Conservation (phyloP, 2,888 invertebrate genomes). For the Thalpophila matura region DNA sequence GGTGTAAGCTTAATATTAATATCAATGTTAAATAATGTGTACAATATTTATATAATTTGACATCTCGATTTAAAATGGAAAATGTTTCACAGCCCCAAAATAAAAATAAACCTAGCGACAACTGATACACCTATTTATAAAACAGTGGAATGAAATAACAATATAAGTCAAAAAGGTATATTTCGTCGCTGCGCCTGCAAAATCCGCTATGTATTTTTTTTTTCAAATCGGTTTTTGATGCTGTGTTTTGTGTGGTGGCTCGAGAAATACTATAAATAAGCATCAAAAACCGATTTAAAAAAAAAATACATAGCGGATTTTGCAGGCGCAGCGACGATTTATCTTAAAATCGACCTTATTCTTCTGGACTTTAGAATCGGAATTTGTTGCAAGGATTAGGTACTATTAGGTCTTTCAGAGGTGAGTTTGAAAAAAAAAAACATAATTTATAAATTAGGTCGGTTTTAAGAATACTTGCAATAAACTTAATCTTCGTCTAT, state of each 20-base stretch:
- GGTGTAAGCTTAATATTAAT: constrained; percentile 78
- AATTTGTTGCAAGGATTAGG: constrained; percentile 1
- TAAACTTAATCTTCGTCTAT: constrained; percentile 10
- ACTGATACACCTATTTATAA: constrained; percentile 25
- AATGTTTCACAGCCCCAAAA: constrained; percentile 70
- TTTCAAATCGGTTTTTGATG: too few species aligned
- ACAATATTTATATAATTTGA: constrained; percentile 66
- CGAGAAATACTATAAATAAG: too few species aligned
- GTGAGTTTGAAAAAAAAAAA: background rate
- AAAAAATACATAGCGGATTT: too few species aligned
- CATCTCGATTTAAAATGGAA: constrained; percentile 63
- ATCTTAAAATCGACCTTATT: constrained; percentile 35
- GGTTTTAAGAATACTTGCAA: constrained; percentile 37
- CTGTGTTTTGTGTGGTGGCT: too few species aligned
- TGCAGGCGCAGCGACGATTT: too few species aligned
- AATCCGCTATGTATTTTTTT: too few species aligned
- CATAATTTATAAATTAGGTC: constrained; percentile 12
- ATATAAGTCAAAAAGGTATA: background rate
- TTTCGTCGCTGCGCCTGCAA: too few species aligned
- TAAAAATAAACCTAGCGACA: constrained; percentile 59
- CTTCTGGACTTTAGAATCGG: background rate
- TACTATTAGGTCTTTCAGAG: background rate
- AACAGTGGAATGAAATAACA: constrained; percentile 36
- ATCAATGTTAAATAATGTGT: constrained; percentile 71
- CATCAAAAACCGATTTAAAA: too few species aligned